Percentiles rank a stretch among this genome's conserved stretches.
Evolutionary conservation across 2,113 vertebrate genomes (phyloP).

Genomic region (Furnarius figulus): DNA sequence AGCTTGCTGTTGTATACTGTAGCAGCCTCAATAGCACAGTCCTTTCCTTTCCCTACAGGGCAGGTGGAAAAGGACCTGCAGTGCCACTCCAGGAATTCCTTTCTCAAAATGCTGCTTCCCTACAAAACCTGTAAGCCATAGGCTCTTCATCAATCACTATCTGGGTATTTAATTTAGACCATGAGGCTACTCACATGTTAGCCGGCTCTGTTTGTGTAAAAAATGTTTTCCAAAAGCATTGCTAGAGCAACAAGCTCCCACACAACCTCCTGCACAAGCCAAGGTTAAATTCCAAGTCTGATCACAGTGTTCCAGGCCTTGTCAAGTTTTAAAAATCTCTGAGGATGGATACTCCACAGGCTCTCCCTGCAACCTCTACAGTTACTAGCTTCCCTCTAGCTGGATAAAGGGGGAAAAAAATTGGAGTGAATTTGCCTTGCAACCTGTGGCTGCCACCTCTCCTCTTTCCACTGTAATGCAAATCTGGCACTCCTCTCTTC

Average conservation of each 20-base stretch:
- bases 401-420: background rate
- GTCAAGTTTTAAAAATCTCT: background rate
- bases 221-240: background rate
- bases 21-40: background rate
- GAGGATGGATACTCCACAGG: background rate
- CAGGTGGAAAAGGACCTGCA: background rate
- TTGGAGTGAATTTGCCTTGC: background rate
- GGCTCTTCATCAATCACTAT: background rate
- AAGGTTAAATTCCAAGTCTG: background rate
- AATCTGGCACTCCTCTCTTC: background rate
- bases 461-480: background rate
- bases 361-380: background rate
- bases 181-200: background rate
- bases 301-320: background rate
- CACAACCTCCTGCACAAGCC: background rate
- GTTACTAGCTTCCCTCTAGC: background rate
- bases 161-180: background rate
- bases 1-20: background rate
- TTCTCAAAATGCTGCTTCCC: background rate
- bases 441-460: background rate
- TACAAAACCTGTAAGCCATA: background rate
- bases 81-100: background rate
- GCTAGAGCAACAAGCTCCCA: background rate
- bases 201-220: background rate
- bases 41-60: background rate